Conservation (phyloP, 2,888 invertebrate genomes). For the Argyra leucocephala region DNA sequence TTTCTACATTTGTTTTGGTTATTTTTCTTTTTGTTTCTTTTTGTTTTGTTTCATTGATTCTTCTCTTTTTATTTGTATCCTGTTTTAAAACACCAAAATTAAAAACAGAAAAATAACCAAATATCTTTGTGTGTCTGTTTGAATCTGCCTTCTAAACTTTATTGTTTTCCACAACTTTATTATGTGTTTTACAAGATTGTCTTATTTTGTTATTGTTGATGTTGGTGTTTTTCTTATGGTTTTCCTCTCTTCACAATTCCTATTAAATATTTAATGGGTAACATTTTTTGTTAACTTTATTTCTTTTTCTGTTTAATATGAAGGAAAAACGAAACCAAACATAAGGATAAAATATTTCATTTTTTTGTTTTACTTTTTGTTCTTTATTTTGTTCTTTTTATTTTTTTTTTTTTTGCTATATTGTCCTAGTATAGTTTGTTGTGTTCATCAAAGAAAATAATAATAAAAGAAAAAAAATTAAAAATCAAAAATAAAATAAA, state of each 20-base stretch:
- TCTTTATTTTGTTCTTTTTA: no score
- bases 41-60: neutral
- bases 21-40: no score
- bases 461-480: no score
- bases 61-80: neutral
- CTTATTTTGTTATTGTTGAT: neutral
- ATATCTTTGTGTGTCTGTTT: neutral
- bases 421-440: neutral
- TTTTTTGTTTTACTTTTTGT: no score
- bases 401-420: no score
- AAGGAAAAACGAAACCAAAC: no score
- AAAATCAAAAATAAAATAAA: no score
- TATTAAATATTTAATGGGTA: neutral
- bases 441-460: neutral
- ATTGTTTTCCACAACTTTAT: constrained; percentile 4
- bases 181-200: neutral
- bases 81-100: neutral
- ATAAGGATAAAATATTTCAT: no score
- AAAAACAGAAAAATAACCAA: no score
- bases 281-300: neutral
- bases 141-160: neutral
- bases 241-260: neutral
- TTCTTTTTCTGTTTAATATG: neutral
- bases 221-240: no score
- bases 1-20: no score